These are phyloP conservation scores for Sinocyclocheilus rhinocerous DNA, from an alignment of 2,113 vertebrate species.

Conservation along the genomic window DNA sequence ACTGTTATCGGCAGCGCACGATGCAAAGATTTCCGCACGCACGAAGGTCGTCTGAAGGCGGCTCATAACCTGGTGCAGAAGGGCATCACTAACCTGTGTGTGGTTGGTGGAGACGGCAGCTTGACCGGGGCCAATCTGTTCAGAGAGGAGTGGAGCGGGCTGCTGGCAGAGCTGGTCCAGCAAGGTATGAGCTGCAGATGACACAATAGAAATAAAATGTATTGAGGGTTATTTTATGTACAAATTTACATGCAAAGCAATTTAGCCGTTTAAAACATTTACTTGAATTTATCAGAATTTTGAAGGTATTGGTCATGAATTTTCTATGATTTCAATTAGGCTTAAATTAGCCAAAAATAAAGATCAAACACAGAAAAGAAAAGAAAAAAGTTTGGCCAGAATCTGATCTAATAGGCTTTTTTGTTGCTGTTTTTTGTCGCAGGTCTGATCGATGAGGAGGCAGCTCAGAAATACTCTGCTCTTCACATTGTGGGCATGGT, in stretches of 20 bases:
- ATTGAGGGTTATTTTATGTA: background rate
- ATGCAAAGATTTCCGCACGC: slow-evolving; percentile 86
- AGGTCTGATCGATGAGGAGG: slow-evolving; percentile 82
- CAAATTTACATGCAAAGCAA: background rate
- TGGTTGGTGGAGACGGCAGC: slow-evolving; percentile 95
- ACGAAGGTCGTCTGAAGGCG: slow-evolving; percentile 89
- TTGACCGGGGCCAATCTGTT: slow-evolving; percentile 95
- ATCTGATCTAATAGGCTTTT: background rate
- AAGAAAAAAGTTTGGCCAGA: background rate
- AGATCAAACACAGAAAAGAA: background rate
- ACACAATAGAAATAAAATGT: background rate
- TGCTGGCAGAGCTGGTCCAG: slow-evolving; percentile 83
- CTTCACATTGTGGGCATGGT: slow-evolving; percentile 98
- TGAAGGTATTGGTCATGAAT: background rate
- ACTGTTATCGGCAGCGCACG: slow-evolving; percentile 96
- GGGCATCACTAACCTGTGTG: slow-evolving; percentile 96
- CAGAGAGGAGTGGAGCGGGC: slow-evolving; percentile 89
- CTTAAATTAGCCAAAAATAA: background rate
- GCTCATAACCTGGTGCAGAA: slow-evolving; percentile 84
- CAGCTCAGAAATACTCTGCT: slow-evolving; percentile 79
- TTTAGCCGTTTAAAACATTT: background rate
- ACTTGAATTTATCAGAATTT: background rate
- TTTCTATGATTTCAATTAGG: background rate
- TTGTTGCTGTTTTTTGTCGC: slow-evolving; percentile 19
- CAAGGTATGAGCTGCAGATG: slow-evolving; percentile 70